Conservation (phyloP, 2,888 invertebrate species). For the Liopterus haemorrhoidalis region DNA sequence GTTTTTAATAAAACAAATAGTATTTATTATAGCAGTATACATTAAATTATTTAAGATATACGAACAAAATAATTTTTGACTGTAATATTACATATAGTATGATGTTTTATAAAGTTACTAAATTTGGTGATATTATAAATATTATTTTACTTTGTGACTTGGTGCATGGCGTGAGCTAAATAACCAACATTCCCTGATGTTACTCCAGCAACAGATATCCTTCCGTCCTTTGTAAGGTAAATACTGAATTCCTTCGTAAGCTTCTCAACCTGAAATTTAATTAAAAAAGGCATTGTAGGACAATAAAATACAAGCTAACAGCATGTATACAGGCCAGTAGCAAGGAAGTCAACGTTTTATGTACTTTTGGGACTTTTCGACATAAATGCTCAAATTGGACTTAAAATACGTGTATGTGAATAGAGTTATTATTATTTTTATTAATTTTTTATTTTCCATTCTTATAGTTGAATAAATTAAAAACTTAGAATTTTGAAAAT, state of each 20-base stretch:
- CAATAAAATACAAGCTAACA: conserved; percentile 5
- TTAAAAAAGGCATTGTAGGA: conserved; percentile 30
- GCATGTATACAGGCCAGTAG: not conserved
- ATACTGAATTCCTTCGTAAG: conserved; percentile 87
- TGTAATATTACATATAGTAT: not conserved
- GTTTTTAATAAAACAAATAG: too few species aligned
- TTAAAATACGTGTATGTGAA: too few species aligned
- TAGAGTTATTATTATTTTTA: too few species aligned
- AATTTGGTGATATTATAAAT: not conserved
- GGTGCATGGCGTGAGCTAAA: conserved; percentile 87
- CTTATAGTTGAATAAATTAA: too few species aligned
- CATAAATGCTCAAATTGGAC: too few species aligned
- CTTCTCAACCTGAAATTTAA: conserved; percentile 75
- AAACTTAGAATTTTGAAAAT: too few species aligned
- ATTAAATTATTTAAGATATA: too few species aligned
- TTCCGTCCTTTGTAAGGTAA: conserved; percentile 94
- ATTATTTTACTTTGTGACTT: conserved; percentile 70
- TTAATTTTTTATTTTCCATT: too few species aligned
- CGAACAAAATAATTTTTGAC: too few species aligned
- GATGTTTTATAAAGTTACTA: not conserved
- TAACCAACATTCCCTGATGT: conserved; percentile 92
- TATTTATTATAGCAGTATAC: too few species aligned
- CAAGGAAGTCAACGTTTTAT: too few species aligned
- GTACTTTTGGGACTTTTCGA: too few species aligned
- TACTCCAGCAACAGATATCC: conserved; percentile 96